Percentiles rank a stretch among this genome's conserved stretches.
phyloP scores from a whole-genome alignment of 1,140 invertebrate species.

The Conopomorpha cramerella region DNA sequence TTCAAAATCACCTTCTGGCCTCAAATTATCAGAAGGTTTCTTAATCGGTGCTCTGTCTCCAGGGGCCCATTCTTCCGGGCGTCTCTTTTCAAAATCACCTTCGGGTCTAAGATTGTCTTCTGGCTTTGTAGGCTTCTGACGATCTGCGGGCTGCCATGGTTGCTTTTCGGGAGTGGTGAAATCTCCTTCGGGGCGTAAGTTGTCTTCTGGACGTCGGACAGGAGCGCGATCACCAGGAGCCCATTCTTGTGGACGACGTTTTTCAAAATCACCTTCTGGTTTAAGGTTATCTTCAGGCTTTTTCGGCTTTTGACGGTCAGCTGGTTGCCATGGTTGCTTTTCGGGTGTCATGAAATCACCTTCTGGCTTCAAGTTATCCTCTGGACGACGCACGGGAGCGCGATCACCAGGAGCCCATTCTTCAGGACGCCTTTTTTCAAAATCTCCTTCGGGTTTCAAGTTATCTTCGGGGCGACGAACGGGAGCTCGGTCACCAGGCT shows the following conservation, averaged over 20 bases:
- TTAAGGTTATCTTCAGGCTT: slow-evolving; percentile 62
- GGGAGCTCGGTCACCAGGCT: slow-evolving; percentile 58
- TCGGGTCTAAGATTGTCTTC: slow-evolving; percentile 33
- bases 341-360: slow-evolving; percentile 60
- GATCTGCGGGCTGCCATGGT: slow-evolving; percentile 45
- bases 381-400: slow-evolving; percentile 50
- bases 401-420: slow-evolving; percentile 60
- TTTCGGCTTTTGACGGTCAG: slow-evolving; percentile 26
- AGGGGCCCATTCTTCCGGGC: slow-evolving; percentile 51
- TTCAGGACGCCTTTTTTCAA: slow-evolving; percentile 41
- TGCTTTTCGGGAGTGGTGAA: slow-evolving; percentile 55
- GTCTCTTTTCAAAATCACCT: slow-evolving; percentile 56
- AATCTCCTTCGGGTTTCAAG: slow-evolving; percentile 62
- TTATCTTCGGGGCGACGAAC: slow-evolving; percentile 64
- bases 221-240: slow-evolving; percentile 30
- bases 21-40: slow-evolving; percentile 28
- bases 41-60: slow-evolving; percentile 51
- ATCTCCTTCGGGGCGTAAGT: slow-evolving; percentile 65
- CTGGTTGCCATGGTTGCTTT: slow-evolving; percentile 26
- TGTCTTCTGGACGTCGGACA: slow-evolving; percentile 53
- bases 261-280: slow-evolving; percentile 62
- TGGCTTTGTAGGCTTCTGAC: slow-evolving; percentile 33
- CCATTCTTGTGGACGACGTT: slow-evolving; percentile 14
- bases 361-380: slow-evolving; percentile 65
- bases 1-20: slow-evolving; percentile 53